These are phyloP conservation scores for Teleogryllus occipitalis DNA, from an alignment of 1,140 invertebrate genomes.

Conservation along the genomic window DNA sequence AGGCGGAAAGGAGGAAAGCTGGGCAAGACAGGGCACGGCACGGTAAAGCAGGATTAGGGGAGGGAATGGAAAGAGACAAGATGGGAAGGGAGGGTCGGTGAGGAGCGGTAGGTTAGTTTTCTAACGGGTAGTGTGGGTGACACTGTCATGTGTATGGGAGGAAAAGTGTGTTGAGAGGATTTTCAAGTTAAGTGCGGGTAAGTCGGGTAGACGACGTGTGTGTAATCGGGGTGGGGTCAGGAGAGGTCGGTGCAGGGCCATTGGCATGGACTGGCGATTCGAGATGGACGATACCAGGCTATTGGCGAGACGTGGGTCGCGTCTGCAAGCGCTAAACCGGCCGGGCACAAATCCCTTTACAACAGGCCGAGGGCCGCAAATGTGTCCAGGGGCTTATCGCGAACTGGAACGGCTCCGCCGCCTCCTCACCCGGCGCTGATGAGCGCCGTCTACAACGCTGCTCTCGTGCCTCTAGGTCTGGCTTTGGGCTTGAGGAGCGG, in stretches of 20 bases:
- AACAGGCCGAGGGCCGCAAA: too few relatives aligned
- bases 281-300: too few relatives aligned
- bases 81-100: neutral
- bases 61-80: neutral
- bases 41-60: neutral
- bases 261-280: too few relatives aligned
- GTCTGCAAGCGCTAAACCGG: too few relatives aligned
- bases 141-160: neutral
- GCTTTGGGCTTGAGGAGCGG: too few relatives aligned
- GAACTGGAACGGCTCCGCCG: too few relatives aligned
- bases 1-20: neutral
- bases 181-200: neutral
- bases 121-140: neutral
- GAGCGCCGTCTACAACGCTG: too few relatives aligned
- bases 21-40: neutral
- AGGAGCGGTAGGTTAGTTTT: neutral
- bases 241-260: neutral
- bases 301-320: too few relatives aligned
- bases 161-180: neutral
- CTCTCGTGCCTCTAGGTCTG: too few relatives aligned
- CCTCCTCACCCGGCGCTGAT: too few relatives aligned
- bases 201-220: neutral
- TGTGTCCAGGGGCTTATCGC: too few relatives aligned
- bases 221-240: neutral
- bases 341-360: too few relatives aligned